Percentiles rank a stretch among this genome's conserved stretches.
Evolutionary conservation across 2,113 vertebrate genomes (phyloP).

Genomic region (Piaya cayana): DNA sequence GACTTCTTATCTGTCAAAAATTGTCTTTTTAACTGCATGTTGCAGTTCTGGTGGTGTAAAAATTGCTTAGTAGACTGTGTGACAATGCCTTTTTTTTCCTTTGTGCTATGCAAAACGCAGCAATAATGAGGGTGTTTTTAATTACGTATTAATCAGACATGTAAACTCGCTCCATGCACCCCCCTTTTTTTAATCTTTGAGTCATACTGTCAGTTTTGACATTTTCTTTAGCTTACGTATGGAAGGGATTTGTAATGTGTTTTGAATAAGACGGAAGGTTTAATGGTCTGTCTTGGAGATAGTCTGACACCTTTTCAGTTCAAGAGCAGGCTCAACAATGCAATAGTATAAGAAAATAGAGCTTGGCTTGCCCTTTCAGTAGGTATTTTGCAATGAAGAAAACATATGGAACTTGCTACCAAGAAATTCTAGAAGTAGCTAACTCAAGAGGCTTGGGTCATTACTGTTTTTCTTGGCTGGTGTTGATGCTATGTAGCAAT

Average conservation of each 20-base stretch:
- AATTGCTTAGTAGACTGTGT: neutral
- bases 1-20: neutral
- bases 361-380: neutral
- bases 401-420: neutral
- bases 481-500: neutral
- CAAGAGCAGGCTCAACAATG: neutral
- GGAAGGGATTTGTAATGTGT: neutral
- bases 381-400: neutral
- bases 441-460: neutral
- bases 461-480: conserved; percentile 4
- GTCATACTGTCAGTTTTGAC: neutral
- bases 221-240: neutral
- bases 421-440: neutral
- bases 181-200: neutral
- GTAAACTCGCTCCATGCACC: neutral
- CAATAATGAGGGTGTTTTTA: neutral
- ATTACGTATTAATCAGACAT: neutral
- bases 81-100: neutral
- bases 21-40: neutral
- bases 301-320: neutral
- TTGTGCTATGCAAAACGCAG: neutral
- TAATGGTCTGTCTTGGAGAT: neutral
- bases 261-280: neutral
- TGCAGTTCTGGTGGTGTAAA: neutral
- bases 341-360: neutral